Evolutionary conservation across 2,113 vertebrate genomes (phyloP).

Genomic region (Chloroceryle aenea): DNA sequence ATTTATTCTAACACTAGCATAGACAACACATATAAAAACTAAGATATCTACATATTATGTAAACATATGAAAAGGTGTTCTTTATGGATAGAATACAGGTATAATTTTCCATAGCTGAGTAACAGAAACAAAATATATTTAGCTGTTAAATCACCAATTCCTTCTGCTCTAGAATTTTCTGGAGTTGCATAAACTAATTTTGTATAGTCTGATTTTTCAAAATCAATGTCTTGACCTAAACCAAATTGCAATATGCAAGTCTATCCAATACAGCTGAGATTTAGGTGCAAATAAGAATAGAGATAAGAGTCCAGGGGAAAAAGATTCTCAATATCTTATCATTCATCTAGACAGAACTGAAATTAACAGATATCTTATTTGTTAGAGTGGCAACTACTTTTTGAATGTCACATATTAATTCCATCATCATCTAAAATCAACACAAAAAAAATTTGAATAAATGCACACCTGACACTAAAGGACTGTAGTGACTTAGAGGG

Average conservation of each 20-base stretch:
- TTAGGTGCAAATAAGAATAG: neutral
- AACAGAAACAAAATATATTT: neutral
- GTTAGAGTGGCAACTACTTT: neutral
- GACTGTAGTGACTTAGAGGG: neutral
- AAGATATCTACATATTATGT: neutral
- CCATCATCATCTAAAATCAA: neutral
- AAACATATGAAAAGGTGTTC: neutral
- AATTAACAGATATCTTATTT: neutral
- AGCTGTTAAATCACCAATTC: neutral
- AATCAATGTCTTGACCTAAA: neutral
- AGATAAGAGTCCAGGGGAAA: neutral
- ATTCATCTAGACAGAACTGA: neutral
- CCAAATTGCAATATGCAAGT: neutral
- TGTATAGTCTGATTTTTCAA: neutral
- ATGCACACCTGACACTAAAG: neutral
- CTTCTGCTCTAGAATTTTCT: neutral
- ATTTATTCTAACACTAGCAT: neutral
- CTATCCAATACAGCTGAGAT: neutral
- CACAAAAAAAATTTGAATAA: neutral
- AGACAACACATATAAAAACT: neutral
- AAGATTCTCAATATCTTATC: neutral
- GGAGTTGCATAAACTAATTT: neutral
- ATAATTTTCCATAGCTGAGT: neutral
- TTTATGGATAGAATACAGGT: neutral
- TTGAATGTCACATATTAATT: fast-evolving